Evolutionary conservation across 2,113 vertebrate genomes (phyloP).

Genomic region (Callospermophilus lateralis): DNA sequence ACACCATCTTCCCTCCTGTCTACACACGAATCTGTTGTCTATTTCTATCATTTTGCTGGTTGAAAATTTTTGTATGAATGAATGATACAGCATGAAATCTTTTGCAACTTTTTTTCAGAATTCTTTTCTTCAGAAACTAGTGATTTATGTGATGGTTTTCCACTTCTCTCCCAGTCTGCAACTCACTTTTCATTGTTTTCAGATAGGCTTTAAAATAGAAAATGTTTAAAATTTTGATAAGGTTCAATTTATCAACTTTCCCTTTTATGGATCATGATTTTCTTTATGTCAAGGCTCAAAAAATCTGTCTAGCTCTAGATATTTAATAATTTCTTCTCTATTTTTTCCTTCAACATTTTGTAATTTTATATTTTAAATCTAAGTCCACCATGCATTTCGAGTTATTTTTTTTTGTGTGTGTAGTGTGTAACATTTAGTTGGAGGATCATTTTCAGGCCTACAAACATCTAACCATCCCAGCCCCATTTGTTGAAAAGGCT

Average conservation of each 20-base stretch:
- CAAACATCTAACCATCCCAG: no score
- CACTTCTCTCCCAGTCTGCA: background rate
- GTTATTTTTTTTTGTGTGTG: background rate
- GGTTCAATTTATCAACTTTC: background rate
- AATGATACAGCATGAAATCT: background rate
- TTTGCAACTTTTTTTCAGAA: background rate
- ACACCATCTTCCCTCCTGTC: background rate
- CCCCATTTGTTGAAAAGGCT: background rate
- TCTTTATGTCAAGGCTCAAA: background rate
- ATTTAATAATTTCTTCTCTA: background rate
- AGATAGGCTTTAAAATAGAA: slow-evolving; percentile 15
- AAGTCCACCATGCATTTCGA: background rate
- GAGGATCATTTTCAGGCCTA: background rate
- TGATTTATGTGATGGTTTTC: background rate
- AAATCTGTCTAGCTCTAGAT: background rate
- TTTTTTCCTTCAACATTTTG: background rate
- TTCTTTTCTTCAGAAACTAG: background rate
- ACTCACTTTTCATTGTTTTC: background rate
- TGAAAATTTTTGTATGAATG: background rate
- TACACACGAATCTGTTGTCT: background rate
- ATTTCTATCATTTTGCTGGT: background rate
- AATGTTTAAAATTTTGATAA: background rate
- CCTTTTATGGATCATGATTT: background rate
- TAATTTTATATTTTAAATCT: slow-evolving; percentile 10
- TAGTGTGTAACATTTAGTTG: background rate